A percentile compares a stretch with the other conserved stretches of the same genome.
Evolutionary conservation across 2,113 vertebrate genomes (phyloP).

Genomic region (Nothoprocta pentlandii): DNA sequence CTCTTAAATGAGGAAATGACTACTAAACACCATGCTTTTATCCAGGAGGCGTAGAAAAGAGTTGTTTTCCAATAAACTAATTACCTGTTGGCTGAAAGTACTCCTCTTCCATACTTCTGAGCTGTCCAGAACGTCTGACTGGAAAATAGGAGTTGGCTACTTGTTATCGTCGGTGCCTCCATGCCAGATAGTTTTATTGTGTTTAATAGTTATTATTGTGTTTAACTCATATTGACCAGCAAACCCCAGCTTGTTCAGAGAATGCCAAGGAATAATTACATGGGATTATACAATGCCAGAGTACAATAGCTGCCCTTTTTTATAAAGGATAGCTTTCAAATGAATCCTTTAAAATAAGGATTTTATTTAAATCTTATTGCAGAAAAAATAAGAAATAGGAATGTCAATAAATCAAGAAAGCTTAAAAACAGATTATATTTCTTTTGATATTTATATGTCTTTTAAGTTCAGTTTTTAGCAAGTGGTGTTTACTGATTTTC

Average conservation of each 20-base stretch:
- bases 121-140: slow-evolving; percentile 9
- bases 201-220: background rate
- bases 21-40: background rate
- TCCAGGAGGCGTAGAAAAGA: background rate
- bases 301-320: background rate
- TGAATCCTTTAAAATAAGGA: background rate
- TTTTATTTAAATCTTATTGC: background rate
- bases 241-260: background rate
- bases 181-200: background rate
- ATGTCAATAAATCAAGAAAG: background rate
- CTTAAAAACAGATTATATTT: background rate
- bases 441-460: background rate
- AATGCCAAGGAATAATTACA: background rate
- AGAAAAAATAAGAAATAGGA: slow-evolving; percentile 5
- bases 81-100: slow-evolving; percentile 30
- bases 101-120: slow-evolving; percentile 25
- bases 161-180: background rate
- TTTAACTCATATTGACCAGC: background rate
- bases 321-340: background rate
- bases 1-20: background rate
- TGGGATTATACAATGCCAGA: background rate
- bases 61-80: background rate
- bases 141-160: slow-evolving; percentile 22
- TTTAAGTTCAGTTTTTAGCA: background rate
- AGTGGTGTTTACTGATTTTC: background rate